Base-by-base conservation (phyloP, 2,797 vertebrate genomes). In the Enteromius radiatus region DNA sequence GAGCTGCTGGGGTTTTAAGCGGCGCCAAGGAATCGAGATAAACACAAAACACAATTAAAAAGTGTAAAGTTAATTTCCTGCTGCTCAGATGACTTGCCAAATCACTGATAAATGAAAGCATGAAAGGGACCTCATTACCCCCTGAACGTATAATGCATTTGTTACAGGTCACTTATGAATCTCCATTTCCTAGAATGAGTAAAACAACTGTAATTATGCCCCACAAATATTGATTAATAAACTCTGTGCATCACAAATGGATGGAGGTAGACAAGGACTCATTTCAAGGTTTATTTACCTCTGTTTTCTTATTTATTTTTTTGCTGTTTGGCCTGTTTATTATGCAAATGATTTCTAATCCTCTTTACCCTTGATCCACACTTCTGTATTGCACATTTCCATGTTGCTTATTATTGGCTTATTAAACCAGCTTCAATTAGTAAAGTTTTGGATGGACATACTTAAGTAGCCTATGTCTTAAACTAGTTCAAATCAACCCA, bases 181-280 rank as follows among this genome's bases (percentile, higher is more conserved):
- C 95, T 96, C 91, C 93, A 95, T 96, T 96, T 97, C 93, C 93
- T 95, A 87, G 91, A 95, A 94, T 91, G 93, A 95, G 93, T 93
- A 82, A 95, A 96, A 95, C 93, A 95, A 92, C 93, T 94, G 94
- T 94, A 97, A 97, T 97, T 96, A 96, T 92, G 92, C 94, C 94
- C 93, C 93, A 87, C 96, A 97, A 97, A 96, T 95, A 96, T 94
- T 96, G 96, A 98, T 98, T 96, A 96, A 97, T 97, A 97, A 96
- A 94, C 92, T 93, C 89, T 90, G 92, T 92, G 91, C 92, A 95
- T 94, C 92, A 91, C 91, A 95, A 95, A 92, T 91, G 75, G 73
- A 94, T 92, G 91, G 87, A 92, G 90, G 89, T 85, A 93, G 92
- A 94, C 91, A 92, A 92, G 90, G 90, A 92, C 90, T 93, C 86